phyloP scores from a whole-genome alignment of 64 coral and sea anemone species.

The Dendronephthya gigantea region DNA sequence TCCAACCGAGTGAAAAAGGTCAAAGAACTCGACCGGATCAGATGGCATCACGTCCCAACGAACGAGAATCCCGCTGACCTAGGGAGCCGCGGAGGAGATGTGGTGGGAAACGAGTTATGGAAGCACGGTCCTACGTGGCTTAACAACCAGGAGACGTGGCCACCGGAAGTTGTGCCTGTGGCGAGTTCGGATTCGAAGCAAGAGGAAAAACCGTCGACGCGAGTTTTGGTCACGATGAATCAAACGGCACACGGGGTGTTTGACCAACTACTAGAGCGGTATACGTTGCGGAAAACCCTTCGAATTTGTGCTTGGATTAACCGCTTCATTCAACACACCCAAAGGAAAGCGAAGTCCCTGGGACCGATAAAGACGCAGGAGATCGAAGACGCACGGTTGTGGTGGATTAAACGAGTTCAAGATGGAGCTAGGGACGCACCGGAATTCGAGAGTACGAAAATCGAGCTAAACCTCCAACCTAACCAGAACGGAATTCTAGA shows the following conservation, averaged over 20 bases:
- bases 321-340: not conserved
- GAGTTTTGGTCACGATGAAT: not conserved
- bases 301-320: not conserved
- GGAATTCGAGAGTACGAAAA: not conserved
- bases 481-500: not conserved
- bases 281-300: not conserved
- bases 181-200: not conserved
- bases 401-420: no score
- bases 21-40: not conserved
- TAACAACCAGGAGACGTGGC: not conserved
- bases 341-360: not conserved
- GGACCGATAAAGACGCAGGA: not conserved
- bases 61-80: not conserved
- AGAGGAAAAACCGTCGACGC: not conserved
- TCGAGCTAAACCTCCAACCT: not conserved
- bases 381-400: no score
- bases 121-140: slow-evolving; percentile 13
- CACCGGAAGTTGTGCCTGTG: not conserved
- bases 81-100: not conserved
- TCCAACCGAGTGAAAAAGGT: slow-evolving; percentile 3
- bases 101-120: not conserved
- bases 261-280: not conserved
- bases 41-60: not conserved
- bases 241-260: not conserved
- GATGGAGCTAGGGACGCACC: no score